phyloP scores from a whole-genome alignment of 2,113 vertebrate species.

The Tenebrosternarchus preto region DNA sequence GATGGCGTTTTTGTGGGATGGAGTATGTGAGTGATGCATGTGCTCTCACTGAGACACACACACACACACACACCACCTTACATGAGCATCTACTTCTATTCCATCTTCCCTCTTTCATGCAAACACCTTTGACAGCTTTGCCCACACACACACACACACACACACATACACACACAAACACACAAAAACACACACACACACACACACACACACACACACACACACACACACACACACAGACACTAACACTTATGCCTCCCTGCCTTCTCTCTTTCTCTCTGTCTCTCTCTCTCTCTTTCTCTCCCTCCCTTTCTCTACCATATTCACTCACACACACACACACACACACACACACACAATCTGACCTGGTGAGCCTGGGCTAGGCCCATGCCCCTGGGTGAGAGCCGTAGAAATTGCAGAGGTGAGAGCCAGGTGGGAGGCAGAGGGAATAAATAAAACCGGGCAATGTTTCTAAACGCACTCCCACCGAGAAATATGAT shows the following conservation, averaged over 20 bases:
- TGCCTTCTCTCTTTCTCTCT: slow-evolving; percentile 23
- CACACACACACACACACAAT: slow-evolving; percentile 32
- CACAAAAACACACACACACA: slow-evolving; percentile 14
- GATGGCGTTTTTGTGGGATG: slow-evolving; percentile 66
- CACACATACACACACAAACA: slow-evolving; percentile 12
- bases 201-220: slow-evolving; percentile 12
- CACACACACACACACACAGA: slow-evolving; percentile 11
- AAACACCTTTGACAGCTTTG: slow-evolving; percentile 53
- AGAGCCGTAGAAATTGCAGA: slow-evolving; percentile 52
- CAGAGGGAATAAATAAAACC: slow-evolving; percentile 69
- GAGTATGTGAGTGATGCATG: slow-evolving; percentile 62
- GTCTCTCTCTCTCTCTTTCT: slow-evolving; percentile 21
- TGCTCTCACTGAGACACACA: slow-evolving; percentile 49
- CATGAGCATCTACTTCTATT: slow-evolving; percentile 55
- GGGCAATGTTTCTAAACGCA: slow-evolving; percentile 66
- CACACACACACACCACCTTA: slow-evolving; percentile 39
- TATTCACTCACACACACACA: slow-evolving; percentile 20
- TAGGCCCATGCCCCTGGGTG: slow-evolving; percentile 35
- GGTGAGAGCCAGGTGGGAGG: slow-evolving; percentile 58
- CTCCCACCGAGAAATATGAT: slow-evolving; percentile 59
- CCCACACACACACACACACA: slow-evolving; percentile 12
- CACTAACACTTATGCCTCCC: slow-evolving; percentile 5
- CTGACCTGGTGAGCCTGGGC: slow-evolving; percentile 36
- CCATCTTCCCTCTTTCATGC: slow-evolving; percentile 45
- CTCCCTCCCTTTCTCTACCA: slow-evolving; percentile 17